Percentiles rank a stretch among this genome's conserved stretches.
These are phyloP conservation scores for Cheilosia pagana DNA, from an alignment of 2,888 invertebrate genomes.

Conservation along the genomic window DNA sequence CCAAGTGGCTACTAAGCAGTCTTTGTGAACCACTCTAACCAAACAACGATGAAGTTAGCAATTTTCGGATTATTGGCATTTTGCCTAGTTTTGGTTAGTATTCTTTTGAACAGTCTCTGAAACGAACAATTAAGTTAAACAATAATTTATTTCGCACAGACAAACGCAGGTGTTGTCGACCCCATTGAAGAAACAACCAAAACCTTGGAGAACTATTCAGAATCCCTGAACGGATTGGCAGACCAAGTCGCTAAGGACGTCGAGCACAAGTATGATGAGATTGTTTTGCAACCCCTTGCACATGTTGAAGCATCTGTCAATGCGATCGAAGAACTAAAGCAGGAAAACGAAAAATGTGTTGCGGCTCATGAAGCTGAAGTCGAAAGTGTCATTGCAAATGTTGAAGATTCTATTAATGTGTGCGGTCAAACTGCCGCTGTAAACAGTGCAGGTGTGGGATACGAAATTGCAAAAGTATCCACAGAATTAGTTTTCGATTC, in stretches of 20 bases:
- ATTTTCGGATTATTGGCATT: constrained; percentile 15
- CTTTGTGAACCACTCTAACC: background rate
- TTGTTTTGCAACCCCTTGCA: constrained; percentile 77
- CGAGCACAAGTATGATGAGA: constrained; percentile 77
- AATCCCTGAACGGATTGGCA: background rate
- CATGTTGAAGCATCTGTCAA: constrained; percentile 77
- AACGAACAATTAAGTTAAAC: background rate
- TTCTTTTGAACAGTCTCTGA: background rate
- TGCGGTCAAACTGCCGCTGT: constrained; percentile 5
- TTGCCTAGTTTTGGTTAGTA: constrained; percentile 19
- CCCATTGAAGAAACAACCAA: background rate
- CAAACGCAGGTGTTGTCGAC: constrained; percentile 2
- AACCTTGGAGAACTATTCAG: constrained; percentile 9
- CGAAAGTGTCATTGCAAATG: background rate
- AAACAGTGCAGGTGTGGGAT: background rate
- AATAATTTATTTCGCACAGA: background rate
- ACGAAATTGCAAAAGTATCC: background rate
- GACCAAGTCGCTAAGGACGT: constrained; percentile 73
- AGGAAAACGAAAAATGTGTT: constrained; percentile 62
- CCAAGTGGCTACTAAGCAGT: background rate
- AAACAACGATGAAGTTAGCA: constrained; percentile 10
- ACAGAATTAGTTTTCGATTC: background rate
- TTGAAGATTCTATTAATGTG: background rate
- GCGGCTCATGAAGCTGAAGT: background rate
- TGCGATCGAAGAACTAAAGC: constrained; percentile 76